Evolutionary conservation across 2,113 vertebrate species (phyloP).

Genomic region (Grallaria varia): DNA sequence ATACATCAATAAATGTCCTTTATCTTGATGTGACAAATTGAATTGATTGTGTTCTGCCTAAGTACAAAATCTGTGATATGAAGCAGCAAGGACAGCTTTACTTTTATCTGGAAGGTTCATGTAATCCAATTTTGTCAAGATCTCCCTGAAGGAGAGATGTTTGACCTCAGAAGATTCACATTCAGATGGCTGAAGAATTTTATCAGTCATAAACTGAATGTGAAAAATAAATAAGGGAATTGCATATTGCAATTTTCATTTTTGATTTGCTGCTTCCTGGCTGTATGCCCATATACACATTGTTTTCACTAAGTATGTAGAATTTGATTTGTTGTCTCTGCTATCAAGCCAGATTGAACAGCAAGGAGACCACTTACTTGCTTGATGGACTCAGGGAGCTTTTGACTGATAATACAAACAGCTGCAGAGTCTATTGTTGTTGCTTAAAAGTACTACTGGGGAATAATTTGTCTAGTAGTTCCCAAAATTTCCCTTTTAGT

Average conservation of each 20-base stretch:
- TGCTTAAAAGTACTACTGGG: background rate
- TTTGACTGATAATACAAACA: background rate
- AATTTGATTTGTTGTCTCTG: background rate
- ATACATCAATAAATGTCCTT: background rate
- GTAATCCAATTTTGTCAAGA: background rate
- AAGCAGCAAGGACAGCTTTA: background rate
- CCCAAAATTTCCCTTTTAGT: background rate
- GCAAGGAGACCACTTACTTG: background rate
- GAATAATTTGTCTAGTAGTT: background rate
- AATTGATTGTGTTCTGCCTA: background rate
- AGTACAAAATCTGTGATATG: background rate
- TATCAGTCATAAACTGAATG: background rate
- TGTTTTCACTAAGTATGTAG: background rate
- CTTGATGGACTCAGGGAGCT: background rate
- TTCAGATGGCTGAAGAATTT: background rate
- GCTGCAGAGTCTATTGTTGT: background rate
- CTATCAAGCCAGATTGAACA: background rate
- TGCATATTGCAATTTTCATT: background rate
- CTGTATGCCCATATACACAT: background rate
- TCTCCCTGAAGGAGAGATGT: background rate
- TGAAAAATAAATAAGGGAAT: background rate
- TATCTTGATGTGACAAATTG: background rate
- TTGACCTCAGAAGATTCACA: background rate
- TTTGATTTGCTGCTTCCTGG: background rate
- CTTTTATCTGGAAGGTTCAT: background rate